Evolutionary conservation across 1,140 invertebrate genomes (phyloP).

Genomic region (Eueides isabella): DNA sequence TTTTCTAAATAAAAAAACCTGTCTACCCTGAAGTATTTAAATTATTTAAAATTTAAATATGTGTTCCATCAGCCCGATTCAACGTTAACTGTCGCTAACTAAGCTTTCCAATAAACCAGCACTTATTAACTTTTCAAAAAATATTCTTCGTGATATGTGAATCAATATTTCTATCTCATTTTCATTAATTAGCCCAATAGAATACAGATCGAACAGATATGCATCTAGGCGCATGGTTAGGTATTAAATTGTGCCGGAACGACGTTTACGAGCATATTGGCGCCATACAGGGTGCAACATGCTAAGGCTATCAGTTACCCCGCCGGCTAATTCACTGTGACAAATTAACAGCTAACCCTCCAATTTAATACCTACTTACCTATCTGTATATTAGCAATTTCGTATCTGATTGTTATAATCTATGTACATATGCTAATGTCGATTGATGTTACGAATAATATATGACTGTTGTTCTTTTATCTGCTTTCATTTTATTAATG

Average conservation of each 20-base stretch:
- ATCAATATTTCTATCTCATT: conserved; percentile 32
- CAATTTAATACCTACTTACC: conserved; percentile 45
- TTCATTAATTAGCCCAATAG: conserved; percentile 49
- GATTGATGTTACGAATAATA: conserved; percentile 14
- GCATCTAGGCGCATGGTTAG: conserved; percentile 70
- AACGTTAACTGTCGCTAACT: too few species aligned
- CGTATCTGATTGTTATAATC: conserved; percentile 23
- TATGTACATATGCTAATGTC: conserved; percentile 26
- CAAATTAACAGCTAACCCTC: conserved; percentile 76
- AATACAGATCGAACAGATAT: conserved; percentile 58
- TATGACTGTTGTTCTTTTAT: conserved; percentile 23
- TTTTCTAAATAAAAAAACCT: too few species aligned
- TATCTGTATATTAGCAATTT: conserved; percentile 38
- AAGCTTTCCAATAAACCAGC: neutral
- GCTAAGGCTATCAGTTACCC: conserved; percentile 78
- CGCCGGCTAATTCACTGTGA: conserved; percentile 80
- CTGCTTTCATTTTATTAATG: conserved; percentile 25
- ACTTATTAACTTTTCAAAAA: neutral
- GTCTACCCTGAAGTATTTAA: too few species aligned
- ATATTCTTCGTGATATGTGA: neutral
- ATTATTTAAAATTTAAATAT: too few species aligned
- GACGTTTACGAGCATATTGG: conserved; percentile 79
- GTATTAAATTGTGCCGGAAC: conserved; percentile 72
- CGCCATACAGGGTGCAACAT: conserved; percentile 75
- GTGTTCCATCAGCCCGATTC: too few species aligned